Base-by-base conservation (phyloP, 2,888 invertebrate genomes). In the Hedya salicella region DNA sequence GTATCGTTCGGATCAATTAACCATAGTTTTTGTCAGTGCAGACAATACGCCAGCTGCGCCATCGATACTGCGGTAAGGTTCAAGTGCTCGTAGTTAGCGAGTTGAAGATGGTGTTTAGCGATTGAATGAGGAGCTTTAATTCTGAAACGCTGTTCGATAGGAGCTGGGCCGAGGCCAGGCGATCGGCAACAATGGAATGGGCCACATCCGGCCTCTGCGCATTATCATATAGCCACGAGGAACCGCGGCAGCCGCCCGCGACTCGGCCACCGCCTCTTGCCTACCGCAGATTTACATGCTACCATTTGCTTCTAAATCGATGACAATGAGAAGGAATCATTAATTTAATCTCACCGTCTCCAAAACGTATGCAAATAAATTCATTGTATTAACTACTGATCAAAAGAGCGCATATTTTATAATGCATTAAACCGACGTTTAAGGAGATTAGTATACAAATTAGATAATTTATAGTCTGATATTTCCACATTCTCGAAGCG, bases 141-240 rank as follows among this genome's bases (percentile, higher is more conserved):
- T 80, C 77, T 75, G 70, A 73, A 75, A 73, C 72, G 71, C 70
- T 75, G 74, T 71, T 74, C 71, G 71, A 73, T 73, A 81, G 79
- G 76, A 78, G 77, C 78, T 78, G 82, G 77, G 79, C 78, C 90
- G 92, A 91, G 92, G 92, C 89, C 91, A 88, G 71, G 77, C 82
- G 80, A 83, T 86, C 83, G 83, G 81, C 86, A 86, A 91, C 92
- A 92, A 92, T 91, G 87, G 90, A 92, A 92, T 91, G 85, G 88
- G 85, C 87, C 79, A 83, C 88, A 91, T 92, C 92, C 91, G 91
- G 91, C 79, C 79, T 75, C 73, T 70, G 77, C 78, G 78, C 80
- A 90, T 91, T 90, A 90, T 85, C 89, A 89, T 89, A 87, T 82
- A 79, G 82, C 87, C 87, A 87, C 78, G 78, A 89, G 86, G 84